Evolutionary conservation across 2,888 invertebrate genomes (phyloP).

Genomic region (Eucera pruinosa): DNA sequence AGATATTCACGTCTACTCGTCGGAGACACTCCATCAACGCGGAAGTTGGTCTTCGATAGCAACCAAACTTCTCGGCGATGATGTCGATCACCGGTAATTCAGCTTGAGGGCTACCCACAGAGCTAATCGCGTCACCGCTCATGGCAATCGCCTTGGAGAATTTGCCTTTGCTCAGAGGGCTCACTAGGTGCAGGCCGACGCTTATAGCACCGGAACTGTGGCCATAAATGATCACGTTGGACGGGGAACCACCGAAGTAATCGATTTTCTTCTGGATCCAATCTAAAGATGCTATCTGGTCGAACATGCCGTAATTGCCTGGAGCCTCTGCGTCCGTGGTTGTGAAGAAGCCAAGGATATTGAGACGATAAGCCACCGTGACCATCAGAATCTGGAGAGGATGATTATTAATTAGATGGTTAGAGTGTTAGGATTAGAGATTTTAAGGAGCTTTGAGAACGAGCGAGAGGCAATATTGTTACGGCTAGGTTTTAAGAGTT

Average conservation of each 20-base stretch:
- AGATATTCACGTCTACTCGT: constrained; percentile 86
- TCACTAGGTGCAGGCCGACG: constrained; percentile 90
- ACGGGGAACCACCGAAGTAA: constrained; percentile 90
- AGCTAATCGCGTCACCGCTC: constrained; percentile 90
- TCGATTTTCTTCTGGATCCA: constrained; percentile 92
- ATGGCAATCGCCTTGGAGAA: constrained; percentile 92
- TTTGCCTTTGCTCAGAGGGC: constrained; percentile 85
- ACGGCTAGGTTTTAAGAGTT: constrained; percentile 13
- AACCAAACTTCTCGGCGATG: constrained; percentile 89
- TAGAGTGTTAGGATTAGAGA: constrained; percentile 13
- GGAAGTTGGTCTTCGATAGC: constrained; percentile 88
- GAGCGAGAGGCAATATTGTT: constrained; percentile 20
- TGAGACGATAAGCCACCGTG: constrained; percentile 91
- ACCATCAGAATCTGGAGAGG: constrained; percentile 88
- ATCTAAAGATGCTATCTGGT: constrained; percentile 91
- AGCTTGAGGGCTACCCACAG: constrained; percentile 88
- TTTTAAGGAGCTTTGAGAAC: constrained; percentile 1
- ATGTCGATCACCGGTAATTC: constrained; percentile 88
- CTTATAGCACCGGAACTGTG: constrained; percentile 93
- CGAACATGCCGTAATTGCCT: constrained; percentile 92
- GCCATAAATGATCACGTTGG: constrained; percentile 91
- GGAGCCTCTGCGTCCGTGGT: constrained; percentile 91
- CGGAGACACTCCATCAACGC: constrained; percentile 89
- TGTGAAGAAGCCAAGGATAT: constrained; percentile 93
- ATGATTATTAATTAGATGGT: constrained; percentile 2